Base-by-base conservation (phyloP, 2,888 invertebrate genomes). In the Patella caerulea region DNA sequence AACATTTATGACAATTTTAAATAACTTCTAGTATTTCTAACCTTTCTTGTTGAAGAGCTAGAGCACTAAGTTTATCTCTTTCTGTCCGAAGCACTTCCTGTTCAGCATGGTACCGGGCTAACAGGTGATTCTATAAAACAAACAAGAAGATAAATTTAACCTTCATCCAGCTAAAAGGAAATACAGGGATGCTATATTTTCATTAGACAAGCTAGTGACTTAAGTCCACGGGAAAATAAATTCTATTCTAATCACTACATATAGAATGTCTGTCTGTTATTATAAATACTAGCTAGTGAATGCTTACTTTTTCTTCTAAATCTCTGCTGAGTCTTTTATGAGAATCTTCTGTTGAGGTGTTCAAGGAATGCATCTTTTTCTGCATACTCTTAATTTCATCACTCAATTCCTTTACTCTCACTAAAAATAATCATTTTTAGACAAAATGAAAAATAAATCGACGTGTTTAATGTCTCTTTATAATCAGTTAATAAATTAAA, bases 1-100 rank as follows among this genome's bases (percentile, higher is more conserved):
- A 29, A 7, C 34, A 34, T 34, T 34, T 34, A 34, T 5, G 34
- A 45, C 45, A 45, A 45, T 9, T 45, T 9, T 7, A 45, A 45
- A 45, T 45, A 7, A 45, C 9, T 45, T 45, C 45, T 45, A 45
- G 7, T 45, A 78, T 72, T 75, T 81, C 82, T 55, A 78, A 83
- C 88, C 85, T 83, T 78, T 87, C 83, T 70, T 83, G 83, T 72
- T 87, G 83, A 45, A 83, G 79, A 12, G 87, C 76, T 17, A 83
- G 78, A 11, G 78, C 77, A 29, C 84, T 83, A 15, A 86, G 76
- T 74, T 86, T 87, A 19, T 86, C 86, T 73, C 84, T 84, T 56
- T 88, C 89, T 34, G 83, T 79, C 56, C 82, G 79, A 69, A 87
- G 74, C 17, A 84, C 78, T 9, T 88, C 87, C 71, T 82, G 55